A percentile compares a stretch with the other conserved stretches of the same genome.
phyloP scores from a whole-genome alignment of 2,113 vertebrate genomes.

The Pollimyrus isidori region DNA sequence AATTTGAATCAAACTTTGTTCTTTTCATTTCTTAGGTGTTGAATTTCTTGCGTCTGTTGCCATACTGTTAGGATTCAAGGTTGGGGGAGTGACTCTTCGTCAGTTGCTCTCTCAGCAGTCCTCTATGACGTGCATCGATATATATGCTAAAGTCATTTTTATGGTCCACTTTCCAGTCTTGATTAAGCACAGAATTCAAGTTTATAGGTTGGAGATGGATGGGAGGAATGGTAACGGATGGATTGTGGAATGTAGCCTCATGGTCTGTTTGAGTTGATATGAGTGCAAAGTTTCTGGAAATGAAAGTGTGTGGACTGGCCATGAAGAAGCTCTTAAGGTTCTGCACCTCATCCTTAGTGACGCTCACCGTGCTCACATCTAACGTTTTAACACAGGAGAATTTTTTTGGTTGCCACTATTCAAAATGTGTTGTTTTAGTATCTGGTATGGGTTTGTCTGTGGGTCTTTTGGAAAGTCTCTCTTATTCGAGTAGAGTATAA shows the following conservation, averaged over 20 bases:
- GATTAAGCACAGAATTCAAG: not conserved
- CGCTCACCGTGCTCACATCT: no score
- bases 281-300: not conserved
- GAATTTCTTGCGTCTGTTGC: not conserved
- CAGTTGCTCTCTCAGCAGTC: not conserved
- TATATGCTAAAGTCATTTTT: constrained; percentile 4
- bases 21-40: not conserved
- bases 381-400: not conserved
- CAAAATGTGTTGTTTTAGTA: not conserved
- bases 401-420: not conserved
- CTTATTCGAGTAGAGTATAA: not conserved
- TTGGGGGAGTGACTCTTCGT: not conserved
- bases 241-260: not conserved
- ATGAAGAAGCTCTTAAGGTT: not conserved
- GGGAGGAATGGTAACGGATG: not conserved
- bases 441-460: not conserved
- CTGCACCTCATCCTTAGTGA: not conserved
- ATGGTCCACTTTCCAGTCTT: not conserved
- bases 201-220: not conserved
- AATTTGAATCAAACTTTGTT: not conserved
- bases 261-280: not conserved
- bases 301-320: not conserved
- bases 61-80: not conserved
- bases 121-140: not conserved
- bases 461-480: not conserved